Base-by-base conservation (phyloP, 2,797 vertebrate genomes). In the Notamacropus eugenii region DNA sequence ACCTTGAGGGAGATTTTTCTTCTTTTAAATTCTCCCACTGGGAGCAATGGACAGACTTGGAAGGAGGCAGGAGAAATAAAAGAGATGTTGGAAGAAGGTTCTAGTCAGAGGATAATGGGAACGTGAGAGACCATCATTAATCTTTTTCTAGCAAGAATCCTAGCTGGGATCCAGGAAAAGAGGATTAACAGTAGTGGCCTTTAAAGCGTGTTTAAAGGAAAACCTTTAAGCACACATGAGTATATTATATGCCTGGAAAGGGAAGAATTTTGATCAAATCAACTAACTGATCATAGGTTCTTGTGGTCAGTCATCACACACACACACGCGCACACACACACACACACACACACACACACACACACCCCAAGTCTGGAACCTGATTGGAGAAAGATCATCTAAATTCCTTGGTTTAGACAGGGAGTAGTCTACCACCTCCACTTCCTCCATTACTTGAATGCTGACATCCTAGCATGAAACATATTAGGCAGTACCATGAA, bases 1-100 rank as follows among this genome's bases (percentile, higher is more conserved):
- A 97, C 57, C 97, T 95, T 96, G 95, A 95, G 95, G 54, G 55
- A 92, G 27, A 93, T 54, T 92, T 94, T 93, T 87, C 93, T 95
- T 96, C 59, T 62, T 95, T 59, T 96, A 96, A 96, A 3, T 22
- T 58, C 94, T 95, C 62, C 91, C 50, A 90, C 52, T 92, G 67
- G n/a, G 67, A 82, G 19, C 67, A 46, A 40, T 19, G 9, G 90
- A 90, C 31, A 90, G 31, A 54, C 54, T 3, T 54, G 52, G 55
- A 22, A 67, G 2, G 52, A 97, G 54, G 31, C 16, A 94, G 93
- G 96, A 95, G 40, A 74, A 97, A 95, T 11, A 59, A 95, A 97
- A 95, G 46, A 59, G 94, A 95, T 55, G 67, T 56, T 54, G 50
- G 92, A 96, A 94, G 57, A 54, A 52, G 12, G 12, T 54, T 16